Evolutionary conservation across 2,113 vertebrate genomes (phyloP).

Genomic region (Pardalotus punctatus): DNA sequence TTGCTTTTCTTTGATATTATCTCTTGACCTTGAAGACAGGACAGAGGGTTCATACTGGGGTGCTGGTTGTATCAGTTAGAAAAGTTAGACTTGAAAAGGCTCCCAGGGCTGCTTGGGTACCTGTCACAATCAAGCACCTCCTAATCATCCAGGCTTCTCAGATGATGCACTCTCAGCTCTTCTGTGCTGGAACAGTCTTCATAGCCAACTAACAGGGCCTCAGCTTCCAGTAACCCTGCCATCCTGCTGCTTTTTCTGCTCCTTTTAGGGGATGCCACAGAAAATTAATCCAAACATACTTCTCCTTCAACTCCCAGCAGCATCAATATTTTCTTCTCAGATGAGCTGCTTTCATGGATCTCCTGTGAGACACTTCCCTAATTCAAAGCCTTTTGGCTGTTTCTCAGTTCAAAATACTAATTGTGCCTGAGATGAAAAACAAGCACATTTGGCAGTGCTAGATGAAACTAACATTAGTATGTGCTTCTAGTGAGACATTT

Average conservation of each 20-base stretch:
- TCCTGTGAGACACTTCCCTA: constrained; percentile 1
- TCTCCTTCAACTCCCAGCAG: background rate
- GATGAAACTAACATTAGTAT: background rate
- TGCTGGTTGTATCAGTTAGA: background rate
- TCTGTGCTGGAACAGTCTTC: background rate
- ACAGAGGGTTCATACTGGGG: background rate
- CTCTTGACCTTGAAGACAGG: background rate
- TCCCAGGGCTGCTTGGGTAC: background rate
- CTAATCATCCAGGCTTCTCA: background rate
- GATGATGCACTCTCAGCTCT: background rate
- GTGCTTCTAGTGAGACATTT: constrained; percentile 1
- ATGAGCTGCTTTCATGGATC: constrained; percentile 24
- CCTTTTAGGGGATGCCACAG: background rate
- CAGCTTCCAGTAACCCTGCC: background rate
- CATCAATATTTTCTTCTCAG: constrained; percentile 28
- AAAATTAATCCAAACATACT: background rate
- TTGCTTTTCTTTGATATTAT: background rate
- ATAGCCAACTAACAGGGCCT: background rate
- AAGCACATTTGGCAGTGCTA: constrained; percentile 20
- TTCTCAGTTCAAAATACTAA: constrained; percentile 26
- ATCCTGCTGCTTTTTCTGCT: background rate
- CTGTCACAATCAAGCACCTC: background rate
- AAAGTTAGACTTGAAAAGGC: background rate
- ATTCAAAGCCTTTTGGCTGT: constrained; percentile 29
- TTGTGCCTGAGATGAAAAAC: constrained; percentile 31